Evolutionary conservation across 2,888 invertebrate genomes (phyloP).

Genomic region (Cerastis leucographa): DNA sequence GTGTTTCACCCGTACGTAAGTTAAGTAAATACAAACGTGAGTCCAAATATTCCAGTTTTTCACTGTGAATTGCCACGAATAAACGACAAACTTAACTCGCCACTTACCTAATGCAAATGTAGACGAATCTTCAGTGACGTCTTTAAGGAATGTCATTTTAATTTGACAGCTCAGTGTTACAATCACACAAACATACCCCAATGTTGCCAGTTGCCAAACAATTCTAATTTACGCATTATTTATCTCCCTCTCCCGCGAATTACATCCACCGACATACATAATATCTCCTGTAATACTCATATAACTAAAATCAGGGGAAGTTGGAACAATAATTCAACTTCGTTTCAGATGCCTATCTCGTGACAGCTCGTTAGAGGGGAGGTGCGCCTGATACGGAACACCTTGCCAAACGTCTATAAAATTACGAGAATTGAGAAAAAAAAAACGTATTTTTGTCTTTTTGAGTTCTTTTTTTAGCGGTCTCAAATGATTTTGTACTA

Average conservation of each 20-base stretch:
- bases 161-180: conserved; percentile 9
- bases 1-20: neutral
- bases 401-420: conserved; percentile 63
- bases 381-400: conserved; percentile 56
- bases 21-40: neutral
- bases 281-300: conserved; percentile 40
- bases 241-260: conserved; percentile 12
- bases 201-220: conserved; percentile 27
- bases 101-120: neutral
- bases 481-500: neutral
- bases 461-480: conserved; percentile 9
- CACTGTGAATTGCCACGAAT: neutral
- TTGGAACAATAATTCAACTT: conserved; percentile 68
- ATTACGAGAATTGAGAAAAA: conserved; percentile 47
- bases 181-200: conserved; percentile 9
- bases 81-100: neutral
- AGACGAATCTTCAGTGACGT: neutral
- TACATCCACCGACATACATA: conserved; percentile 29
- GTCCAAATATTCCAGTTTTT: neutral
- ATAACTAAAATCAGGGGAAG: conserved; percentile 54
- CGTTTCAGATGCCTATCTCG: conserved; percentile 62
- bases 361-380: conserved; percentile 71
- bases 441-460: conserved; percentile 22
- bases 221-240: conserved; percentile 32
- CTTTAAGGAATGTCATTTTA: neutral